Percentiles rank a stretch among this genome's conserved stretches.
These are phyloP conservation scores for Bradynema listronoti DNA, from an alignment of 1,140 invertebrate genomes.

Conservation along the genomic window DNA sequence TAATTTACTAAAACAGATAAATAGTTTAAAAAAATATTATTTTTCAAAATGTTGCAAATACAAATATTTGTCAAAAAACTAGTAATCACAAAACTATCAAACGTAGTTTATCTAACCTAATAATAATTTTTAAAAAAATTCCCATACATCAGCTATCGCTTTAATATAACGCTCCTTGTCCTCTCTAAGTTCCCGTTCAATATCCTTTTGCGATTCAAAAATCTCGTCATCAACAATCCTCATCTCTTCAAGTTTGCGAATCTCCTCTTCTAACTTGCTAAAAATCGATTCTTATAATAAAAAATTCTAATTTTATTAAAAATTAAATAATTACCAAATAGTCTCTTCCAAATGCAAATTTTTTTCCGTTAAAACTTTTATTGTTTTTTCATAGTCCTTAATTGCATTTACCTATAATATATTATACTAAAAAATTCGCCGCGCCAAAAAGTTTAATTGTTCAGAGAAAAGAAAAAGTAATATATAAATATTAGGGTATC, in stretches of 20 bases:
- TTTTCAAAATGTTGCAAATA: too few relatives aligned
- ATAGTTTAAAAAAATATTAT: too few relatives aligned
- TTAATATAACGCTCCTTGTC: conserved; percentile 80
- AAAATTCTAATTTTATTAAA: conserved; percentile 29
- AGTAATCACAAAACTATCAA: too few relatives aligned
- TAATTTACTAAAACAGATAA: conserved; percentile 13
- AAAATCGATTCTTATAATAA: conserved; percentile 33
- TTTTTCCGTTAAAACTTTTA: conserved; percentile 83
- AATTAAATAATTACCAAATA: conserved; percentile 60
- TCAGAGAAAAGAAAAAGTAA: too few relatives aligned
- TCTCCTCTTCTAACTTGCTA: conserved; percentile 69
- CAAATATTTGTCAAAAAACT: too few relatives aligned
- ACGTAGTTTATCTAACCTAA: too few relatives aligned
- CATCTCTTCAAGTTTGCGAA: conserved; percentile 84
- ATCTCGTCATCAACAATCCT: conserved; percentile 70
- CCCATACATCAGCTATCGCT: conserved; percentile 71
- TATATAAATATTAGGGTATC: too few relatives aligned
- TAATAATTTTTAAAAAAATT: too few relatives aligned
- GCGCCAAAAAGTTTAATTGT: too few relatives aligned
- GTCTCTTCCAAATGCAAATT: conserved; percentile 74
- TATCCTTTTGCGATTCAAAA: conserved; percentile 66
- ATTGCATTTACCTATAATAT: conserved; percentile 76
- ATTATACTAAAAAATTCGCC: too few relatives aligned
- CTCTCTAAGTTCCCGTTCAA: conserved; percentile 84
- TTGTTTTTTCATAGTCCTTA: conserved; percentile 96